Conservation (phyloP, 2,797 vertebrate species). For the Pachyuromys duprasi region DNA sequence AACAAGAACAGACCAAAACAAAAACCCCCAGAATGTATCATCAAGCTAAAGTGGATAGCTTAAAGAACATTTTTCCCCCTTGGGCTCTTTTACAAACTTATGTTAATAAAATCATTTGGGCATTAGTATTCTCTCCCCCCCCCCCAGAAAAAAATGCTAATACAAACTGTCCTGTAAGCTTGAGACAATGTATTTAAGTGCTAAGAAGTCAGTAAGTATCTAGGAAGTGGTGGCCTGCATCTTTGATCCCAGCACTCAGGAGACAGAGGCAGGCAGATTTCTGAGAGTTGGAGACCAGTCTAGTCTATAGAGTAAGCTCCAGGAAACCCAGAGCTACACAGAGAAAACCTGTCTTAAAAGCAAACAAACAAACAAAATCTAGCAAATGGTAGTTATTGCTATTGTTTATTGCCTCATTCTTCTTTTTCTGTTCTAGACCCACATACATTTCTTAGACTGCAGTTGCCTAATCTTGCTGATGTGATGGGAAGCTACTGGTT, state of each 20-base stretch:
- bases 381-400: not conserved
- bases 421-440: not conserved
- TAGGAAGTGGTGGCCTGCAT: not conserved
- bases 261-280: no score
- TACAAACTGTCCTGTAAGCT: not conserved
- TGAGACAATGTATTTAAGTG: not conserved
- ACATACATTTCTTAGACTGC: not conserved
- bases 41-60: conserved; percentile 1
- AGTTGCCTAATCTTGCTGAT: not conserved
- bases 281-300: no score
- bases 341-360: not conserved
- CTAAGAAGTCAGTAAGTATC: not conserved
- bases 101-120: not conserved
- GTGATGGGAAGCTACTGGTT: not conserved
- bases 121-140: not conserved
- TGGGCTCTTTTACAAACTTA: not conserved
- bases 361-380: not conserved
- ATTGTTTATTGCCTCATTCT: not conserved
- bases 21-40: not conserved
- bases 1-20: not conserved
- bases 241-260: no score
- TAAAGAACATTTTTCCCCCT: not conserved
- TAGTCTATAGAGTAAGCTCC: no score
- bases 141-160: not conserved
- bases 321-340: no score